Conservation (phyloP, 2,888 invertebrate species). For the Rotaria magnacalcarata region DNA sequence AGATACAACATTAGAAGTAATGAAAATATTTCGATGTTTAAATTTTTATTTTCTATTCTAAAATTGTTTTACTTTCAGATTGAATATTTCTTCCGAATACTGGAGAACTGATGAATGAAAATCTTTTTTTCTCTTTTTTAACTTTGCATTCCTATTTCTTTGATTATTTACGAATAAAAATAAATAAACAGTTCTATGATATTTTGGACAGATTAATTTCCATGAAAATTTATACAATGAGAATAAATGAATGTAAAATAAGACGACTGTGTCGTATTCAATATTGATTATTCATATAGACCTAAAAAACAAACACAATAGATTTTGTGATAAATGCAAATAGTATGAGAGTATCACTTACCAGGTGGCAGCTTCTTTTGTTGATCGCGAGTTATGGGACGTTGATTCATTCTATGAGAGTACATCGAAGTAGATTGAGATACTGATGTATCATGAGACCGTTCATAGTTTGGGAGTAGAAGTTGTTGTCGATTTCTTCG, state of each 20-base stretch:
- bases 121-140: conserved; percentile 7
- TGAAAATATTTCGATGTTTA: not conserved
- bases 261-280: no score
- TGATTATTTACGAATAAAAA: conserved; percentile 5
- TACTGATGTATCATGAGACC: not conserved
- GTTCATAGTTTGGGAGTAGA: not conserved
- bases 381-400: not conserved
- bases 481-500: not conserved
- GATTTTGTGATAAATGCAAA: no score
- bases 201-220: not conserved
- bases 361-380: not conserved
- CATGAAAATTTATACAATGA: no score
- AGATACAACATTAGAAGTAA: conserved; percentile 74
- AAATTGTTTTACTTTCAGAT: conserved; percentile 51
- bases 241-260: no score
- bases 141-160: not conserved
- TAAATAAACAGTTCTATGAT: not conserved
- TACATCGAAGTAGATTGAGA: not conserved
- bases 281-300: not conserved
- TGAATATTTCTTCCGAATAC: conserved; percentile 58
- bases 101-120: conserved; percentile 49
- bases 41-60: conserved; percentile 17
- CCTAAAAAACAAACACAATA: not conserved
- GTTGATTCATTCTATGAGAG: no score
- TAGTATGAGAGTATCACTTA: not conserved